Percentiles rank a stretch among this genome's conserved stretches.
Conservation (phyloP, 1,140 invertebrate genomes). For the Anoplolepis gracilipes region DNA sequence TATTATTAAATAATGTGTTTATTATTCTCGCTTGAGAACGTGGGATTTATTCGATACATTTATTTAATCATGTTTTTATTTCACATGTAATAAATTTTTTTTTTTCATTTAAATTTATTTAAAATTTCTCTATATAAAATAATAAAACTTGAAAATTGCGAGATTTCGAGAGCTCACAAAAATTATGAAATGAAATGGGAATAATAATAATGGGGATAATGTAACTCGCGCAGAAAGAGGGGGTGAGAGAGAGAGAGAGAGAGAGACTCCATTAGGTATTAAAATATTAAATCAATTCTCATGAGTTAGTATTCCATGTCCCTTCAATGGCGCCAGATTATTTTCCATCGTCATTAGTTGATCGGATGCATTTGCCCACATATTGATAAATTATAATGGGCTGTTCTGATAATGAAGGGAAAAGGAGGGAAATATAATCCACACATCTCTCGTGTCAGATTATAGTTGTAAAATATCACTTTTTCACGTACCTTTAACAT, state of each 20-base stretch:
- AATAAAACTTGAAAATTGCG: neutral
- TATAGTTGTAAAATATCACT: slow-evolving; percentile 25
- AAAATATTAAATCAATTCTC: slow-evolving; percentile 58
- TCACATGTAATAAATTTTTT: too few relatives aligned
- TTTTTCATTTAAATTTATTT: neutral
- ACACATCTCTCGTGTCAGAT: slow-evolving; percentile 6
- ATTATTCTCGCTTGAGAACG: neutral
- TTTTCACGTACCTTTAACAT: slow-evolving; percentile 15
- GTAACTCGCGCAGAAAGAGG: neutral
- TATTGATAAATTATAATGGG: slow-evolving; percentile 61
- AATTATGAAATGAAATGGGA: slow-evolving; percentile 16
- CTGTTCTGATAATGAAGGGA: slow-evolving; percentile 4
- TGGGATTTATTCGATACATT: neutral
- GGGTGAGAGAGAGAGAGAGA: too few relatives aligned
- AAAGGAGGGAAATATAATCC: neutral
- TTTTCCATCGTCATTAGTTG: slow-evolving; percentile 35
- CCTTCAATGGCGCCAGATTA: slow-evolving; percentile 9
- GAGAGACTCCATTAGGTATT: slow-evolving; percentile 55
- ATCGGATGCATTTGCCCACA: slow-evolving; percentile 23
- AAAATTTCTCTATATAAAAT: neutral
- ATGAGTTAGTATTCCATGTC: neutral
- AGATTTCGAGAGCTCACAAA: neutral
- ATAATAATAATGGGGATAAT: too few relatives aligned
- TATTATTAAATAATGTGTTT: neutral
- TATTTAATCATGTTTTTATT: neutral